Percentiles rank a stretch among this genome's conserved stretches.
These are phyloP conservation scores for Hecatera dysodea DNA, from an alignment of 2,888 invertebrate species.

Conservation along the genomic window DNA sequence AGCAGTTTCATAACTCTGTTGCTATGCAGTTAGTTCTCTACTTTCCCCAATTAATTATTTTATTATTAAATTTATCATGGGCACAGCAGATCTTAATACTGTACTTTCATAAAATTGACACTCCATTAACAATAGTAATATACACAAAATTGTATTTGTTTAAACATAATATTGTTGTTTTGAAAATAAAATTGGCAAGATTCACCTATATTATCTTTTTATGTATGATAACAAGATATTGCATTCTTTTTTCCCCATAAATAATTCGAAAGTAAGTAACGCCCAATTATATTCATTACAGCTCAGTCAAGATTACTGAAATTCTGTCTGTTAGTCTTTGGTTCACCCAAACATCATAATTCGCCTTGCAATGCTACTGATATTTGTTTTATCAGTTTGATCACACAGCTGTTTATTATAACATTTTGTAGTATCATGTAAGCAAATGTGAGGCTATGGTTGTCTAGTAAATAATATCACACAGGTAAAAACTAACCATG, in stretches of 20 bases:
- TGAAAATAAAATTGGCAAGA: not conserved
- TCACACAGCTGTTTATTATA: constrained; percentile 21
- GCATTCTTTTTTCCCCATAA: not conserved
- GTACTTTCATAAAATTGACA: constrained; percentile 15
- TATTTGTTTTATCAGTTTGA: constrained; percentile 12
- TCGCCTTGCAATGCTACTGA: not conserved
- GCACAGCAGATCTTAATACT: constrained; percentile 10
- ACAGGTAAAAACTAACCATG: not conserved
- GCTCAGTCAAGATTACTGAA: not conserved
- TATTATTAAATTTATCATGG: constrained; percentile 19
- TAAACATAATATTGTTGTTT: constrained; percentile 7
- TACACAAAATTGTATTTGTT: constrained; percentile 6
- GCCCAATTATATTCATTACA: not conserved
- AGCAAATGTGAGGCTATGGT: not conserved
- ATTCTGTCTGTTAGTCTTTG: not conserved
- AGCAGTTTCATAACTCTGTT: constrained; percentile 20
- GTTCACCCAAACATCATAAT: not conserved
- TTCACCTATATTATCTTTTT: not conserved
- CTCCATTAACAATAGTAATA: not conserved
- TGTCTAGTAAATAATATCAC: not conserved
- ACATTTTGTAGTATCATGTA: constrained; percentile 20
- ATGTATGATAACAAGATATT: not conserved
- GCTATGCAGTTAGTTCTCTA: constrained; percentile 23
- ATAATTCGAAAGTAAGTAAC: not conserved
- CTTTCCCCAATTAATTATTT: constrained; percentile 30